Base-by-base conservation (phyloP, 2,888 invertebrate species). In the Eueremaeus valkanovi region DNA sequence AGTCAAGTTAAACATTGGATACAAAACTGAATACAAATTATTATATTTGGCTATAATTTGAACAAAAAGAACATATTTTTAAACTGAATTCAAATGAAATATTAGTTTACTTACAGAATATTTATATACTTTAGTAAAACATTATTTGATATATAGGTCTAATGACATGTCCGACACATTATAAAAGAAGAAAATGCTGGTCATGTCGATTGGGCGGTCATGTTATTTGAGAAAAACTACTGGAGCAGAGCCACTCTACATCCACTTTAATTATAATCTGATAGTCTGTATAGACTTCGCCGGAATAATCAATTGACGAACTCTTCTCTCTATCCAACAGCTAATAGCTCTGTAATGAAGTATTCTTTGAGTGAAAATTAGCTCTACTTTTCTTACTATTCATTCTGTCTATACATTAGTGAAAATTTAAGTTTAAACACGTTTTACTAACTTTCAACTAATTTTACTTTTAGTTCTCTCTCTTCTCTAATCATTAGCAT, bases 201-300 rank as follows among this genome's bases (percentile, higher is more conserved):
- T 58, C 58, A 29, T 29, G 58, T 58, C 58, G 21, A 29, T 31
- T 13, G 58, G 58, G 3, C 58, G 29, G 58, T 58, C 31, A 29
- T 58, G 29, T 58, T 58, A 58, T 58, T 58, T 58, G 58, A 58
- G 24, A 58, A 58, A 55, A 58, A 27, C 36, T 16, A 58, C 31
- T 58, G 58, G 58, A 24, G 58, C 58, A 58, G 29, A 58, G 29
- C 58, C 58, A 29, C 58, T 58, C 27, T 5, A 58, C 29, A 29
- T 58, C 58, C 58, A 58, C 58, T 58, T 58, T 58, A 29, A 58
- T 58, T 58, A 58, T 18, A 58, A 58, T 58, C 58, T 29, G 58
- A 58, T 58, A 58, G 13, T 58, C 58, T 58, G 29, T 13, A 58
- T 58, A 29, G 58, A 29, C 58, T 58, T 58, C 29, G 27, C 18